Base-by-base conservation (phyloP, 64 coral and sea anemone genomes). In the Porites lutea region DNA sequence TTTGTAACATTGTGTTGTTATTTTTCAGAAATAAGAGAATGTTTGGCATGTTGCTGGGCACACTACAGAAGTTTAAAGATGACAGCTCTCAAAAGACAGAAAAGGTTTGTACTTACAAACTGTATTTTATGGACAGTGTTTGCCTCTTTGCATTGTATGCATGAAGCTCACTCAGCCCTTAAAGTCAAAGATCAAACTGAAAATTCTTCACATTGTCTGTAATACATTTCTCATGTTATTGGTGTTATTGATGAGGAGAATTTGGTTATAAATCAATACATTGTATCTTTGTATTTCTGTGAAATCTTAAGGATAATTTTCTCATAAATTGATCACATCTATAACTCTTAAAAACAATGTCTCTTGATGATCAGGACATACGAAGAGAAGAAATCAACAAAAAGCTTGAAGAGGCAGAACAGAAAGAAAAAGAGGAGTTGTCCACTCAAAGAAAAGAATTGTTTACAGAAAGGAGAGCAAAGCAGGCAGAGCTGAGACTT, bases 1-100 rank as follows among this genome's bases (percentile, higher is more conserved):
- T 70, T 19, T 23, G 27, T 37, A 13, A 43, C 18, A 0, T 9
- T 11, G 45, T 14, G 4, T 13, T 13, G 45, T 91, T 59, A 5
- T 84, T 64, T 45, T 71, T 8, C 63, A 99, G 97, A 90, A 99
- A 99, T 88, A 89, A 89, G 59, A 87, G 97, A 92, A 99, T 99
- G 97, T 99, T 99, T 96, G 97, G 97, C 59, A 90, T 99, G 88
- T 92, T 99, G 77, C 84, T 99, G 37, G 97, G 97, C 75, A 99
- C 97, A 72, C 57, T 99, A 12, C 97, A 99, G 75, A 96, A 92
- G 71, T 99, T 99, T 78, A 99, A 99, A 81, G 86, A 99, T 92
- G 88, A 91, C 16, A 99, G 88, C 76, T 89, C 83, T 75, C 85
- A 87, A 59, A 93, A 89, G 72, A 90, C 97, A 65, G 97, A 93